Conservation (phyloP, 2,888 invertebrate genomes). For the Melieria crassipennis region DNA sequence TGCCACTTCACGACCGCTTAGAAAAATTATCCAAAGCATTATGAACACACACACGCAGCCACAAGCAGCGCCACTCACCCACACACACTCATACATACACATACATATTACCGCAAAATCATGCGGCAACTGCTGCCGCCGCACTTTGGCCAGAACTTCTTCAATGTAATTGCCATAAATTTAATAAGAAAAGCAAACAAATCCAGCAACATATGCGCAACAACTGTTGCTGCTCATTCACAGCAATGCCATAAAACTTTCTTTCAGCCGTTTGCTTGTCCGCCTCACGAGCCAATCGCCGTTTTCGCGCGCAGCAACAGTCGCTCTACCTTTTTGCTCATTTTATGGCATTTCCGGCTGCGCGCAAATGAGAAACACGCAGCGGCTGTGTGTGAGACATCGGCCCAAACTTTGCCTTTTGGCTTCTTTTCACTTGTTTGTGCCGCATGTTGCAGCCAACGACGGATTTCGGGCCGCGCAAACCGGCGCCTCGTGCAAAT, state of each 20-base stretch:
- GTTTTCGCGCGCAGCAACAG: neutral
- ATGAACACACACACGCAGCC: too few relatives aligned
- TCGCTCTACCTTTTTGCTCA: neutral
- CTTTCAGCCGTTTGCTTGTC: neutral
- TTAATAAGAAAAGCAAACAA: neutral
- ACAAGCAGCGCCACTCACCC: too few relatives aligned
- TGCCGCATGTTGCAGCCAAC: neutral
- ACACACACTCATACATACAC: neutral
- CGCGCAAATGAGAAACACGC: too few relatives aligned
- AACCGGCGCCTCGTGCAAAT: neutral
- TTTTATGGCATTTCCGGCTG: neutral
- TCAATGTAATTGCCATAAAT: neutral
- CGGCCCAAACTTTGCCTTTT: too few relatives aligned
- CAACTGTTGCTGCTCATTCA: neutral
- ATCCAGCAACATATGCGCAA: neutral
- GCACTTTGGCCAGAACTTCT: neutral
- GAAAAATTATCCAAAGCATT: too few relatives aligned
- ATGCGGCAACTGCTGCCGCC: neutral
- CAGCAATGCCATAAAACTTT: slow-evolving; percentile 8
- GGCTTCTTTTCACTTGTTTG: neutral
- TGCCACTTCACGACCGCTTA: too few relatives aligned
- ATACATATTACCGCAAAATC: neutral
- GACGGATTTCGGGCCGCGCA: neutral
- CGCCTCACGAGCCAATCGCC: too few relatives aligned
- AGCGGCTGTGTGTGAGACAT: too few relatives aligned